These are phyloP conservation scores for Catotricha subobsoleta DNA, from an alignment of 2,888 invertebrate genomes.

Conservation along the genomic window DNA sequence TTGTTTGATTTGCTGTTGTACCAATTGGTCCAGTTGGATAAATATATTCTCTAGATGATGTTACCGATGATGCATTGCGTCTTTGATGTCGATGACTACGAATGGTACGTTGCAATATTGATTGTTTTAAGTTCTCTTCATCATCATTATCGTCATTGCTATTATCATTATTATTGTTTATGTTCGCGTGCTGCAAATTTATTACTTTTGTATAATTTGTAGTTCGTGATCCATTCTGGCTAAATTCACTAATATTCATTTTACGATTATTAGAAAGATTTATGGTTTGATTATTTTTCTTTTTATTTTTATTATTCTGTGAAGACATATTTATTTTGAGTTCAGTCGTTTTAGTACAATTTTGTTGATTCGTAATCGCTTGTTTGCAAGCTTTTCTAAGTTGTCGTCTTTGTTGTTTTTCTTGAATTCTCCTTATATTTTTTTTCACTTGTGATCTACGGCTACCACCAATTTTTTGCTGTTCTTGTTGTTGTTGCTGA, in stretches of 20 bases:
- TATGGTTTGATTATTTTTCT: not conserved
- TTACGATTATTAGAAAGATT: no score
- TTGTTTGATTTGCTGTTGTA: conserved; percentile 6
- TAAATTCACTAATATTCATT: no score
- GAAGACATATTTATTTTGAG: not conserved
- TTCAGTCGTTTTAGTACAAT: conserved; percentile 4
- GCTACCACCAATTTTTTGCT: no score
- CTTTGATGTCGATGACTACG: conserved; percentile 7
- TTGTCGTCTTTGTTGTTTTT: conserved; percentile 3
- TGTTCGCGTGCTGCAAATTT: no score
- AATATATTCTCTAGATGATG: not conserved
- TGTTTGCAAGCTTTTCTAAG: conserved; percentile 3
- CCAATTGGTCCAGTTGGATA: not conserved
- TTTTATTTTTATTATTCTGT: not conserved
- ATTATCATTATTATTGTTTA: no score
- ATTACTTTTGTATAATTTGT: no score
- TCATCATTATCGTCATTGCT: not conserved
- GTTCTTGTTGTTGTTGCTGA: conserved; percentile 1
- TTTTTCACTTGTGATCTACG: not conserved
- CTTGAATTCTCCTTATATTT: not conserved
- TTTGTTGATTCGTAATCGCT: not conserved
- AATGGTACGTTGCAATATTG: conserved; percentile 3
- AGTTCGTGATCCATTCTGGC: no score
- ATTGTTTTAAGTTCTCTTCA: conserved; percentile 2
- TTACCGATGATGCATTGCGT: conserved; percentile 3